Evolutionary conservation across 2,888 invertebrate species (phyloP), one percentile per base, ranked within the genome.

Genomic region (Andrena fulva): DNA sequence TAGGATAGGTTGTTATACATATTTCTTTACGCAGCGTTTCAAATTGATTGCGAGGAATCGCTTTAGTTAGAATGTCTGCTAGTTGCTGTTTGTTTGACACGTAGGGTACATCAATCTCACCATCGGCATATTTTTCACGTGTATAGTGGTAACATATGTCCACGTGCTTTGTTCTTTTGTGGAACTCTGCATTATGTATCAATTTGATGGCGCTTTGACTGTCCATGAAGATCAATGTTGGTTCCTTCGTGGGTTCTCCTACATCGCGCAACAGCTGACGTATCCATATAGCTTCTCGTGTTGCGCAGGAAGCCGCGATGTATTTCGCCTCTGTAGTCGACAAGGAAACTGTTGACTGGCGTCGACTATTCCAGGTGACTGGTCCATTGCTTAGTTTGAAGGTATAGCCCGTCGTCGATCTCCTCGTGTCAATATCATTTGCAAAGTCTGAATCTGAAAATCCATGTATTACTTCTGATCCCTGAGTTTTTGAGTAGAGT

Each of bases 201-300:
- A 66, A 3, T 27, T 50, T 42, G 1, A 66, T 66, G 8, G 66
- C 66, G 24, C 66, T 66, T 29, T 66, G 66, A 4, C 48, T 66
- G 12, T 50, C 66, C 16, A 66, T 10, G n/a, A 16, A 8, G 3
- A 66, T 42, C 12, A 4, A 6, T 6, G 50, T 50, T 7, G 66
- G 8, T 1, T 7, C 8, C 5, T 5, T 42, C 27, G 7, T 48
- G 2, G 27, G 2, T 8, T 48, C 50, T 2, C 29, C 31, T 7
- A 66, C 7, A 4, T 66, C 66, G 0, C 6, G 0, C 10, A 48
- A 2, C 5, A 66, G 3, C 8, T 31, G 24, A 48, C 66, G 24
- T 24, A 66, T 12, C 48, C 66, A 66, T 2, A 27, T 24, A 2
- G 48, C 42, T 16, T 42, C 66, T 7, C 27, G 29, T 8, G 66